phyloP scores from a whole-genome alignment of 2,113 vertebrate species.

The Macrotis lagotis region DNA sequence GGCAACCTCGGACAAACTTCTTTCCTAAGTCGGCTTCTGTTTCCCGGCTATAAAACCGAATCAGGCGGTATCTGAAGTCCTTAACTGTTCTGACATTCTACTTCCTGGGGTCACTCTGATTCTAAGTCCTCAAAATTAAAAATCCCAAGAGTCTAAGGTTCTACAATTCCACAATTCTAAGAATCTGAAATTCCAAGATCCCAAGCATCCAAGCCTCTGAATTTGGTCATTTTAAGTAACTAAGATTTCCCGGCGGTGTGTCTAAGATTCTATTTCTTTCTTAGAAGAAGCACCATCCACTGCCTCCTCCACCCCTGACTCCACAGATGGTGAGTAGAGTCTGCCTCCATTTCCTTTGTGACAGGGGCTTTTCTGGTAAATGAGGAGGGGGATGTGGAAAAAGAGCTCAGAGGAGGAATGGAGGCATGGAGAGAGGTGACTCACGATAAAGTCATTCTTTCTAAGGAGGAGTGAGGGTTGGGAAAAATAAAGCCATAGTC shows the following conservation, averaged over 20 bases:
- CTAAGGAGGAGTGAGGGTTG: neutral
- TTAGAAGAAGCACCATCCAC: conserved; percentile 84
- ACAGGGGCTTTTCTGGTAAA: neutral
- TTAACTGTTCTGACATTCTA: neutral
- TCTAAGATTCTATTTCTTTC: conserved; percentile 39
- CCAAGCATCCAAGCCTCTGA: neutral
- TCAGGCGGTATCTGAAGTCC: neutral
- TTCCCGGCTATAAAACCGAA: neutral
- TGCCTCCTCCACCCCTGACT: conserved; percentile 83
- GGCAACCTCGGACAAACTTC: neutral
- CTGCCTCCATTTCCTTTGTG: accelerated
- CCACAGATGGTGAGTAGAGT: conserved; percentile 79
- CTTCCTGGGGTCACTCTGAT: neutral
- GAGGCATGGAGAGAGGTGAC: neutral
- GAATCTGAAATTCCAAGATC: conserved; percentile 22
- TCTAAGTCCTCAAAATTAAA: neutral
- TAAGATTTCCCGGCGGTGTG: conserved; percentile 12
- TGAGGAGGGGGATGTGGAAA: neutral
- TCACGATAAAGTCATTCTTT: neutral
- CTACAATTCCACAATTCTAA: neutral
- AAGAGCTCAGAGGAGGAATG: neutral
- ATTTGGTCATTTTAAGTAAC: conserved; percentile 2
- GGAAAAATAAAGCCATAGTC: neutral
- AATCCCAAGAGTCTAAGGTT: conserved; percentile 7
- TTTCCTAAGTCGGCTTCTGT: neutral